Percentiles rank a stretch among this genome's conserved stretches.
These are phyloP conservation scores for Anguilla obscura DNA, from an alignment of 2,797 vertebrate species.

Conservation along the genomic window DNA sequence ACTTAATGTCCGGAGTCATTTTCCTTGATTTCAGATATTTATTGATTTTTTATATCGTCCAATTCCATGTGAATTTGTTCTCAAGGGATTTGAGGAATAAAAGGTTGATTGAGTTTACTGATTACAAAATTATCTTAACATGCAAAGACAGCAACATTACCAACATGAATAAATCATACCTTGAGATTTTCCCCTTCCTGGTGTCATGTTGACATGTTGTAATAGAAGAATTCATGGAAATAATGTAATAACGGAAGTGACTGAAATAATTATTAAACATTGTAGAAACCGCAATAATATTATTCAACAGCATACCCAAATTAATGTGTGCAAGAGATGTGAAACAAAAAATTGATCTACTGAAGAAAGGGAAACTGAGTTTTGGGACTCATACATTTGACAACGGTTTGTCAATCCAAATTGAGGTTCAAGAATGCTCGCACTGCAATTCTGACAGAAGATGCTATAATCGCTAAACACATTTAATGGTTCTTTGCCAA, in stretches of 20 bases:
- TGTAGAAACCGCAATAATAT: not conserved
- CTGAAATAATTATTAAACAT: constrained; percentile 13
- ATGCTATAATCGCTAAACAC: not conserved
- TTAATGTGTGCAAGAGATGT: not conserved
- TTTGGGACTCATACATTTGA: not conserved
- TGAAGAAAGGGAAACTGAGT: not conserved
- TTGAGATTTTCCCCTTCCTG: not conserved
- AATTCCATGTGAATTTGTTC: not conserved
- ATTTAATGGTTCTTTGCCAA: not conserved
- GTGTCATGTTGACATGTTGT: not conserved
- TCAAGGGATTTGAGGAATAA: not conserved
- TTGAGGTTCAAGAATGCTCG: not conserved
- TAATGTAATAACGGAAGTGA: not conserved
- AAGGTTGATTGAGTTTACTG: not conserved
- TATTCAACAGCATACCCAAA: not conserved
- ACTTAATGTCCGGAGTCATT: constrained; percentile 33
- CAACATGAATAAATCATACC: not conserved
- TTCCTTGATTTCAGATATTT: constrained; percentile 33
- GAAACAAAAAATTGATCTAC: not conserved
- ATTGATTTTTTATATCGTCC: constrained; percentile 4
- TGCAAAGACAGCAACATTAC: not conserved
- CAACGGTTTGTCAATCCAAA: not conserved
- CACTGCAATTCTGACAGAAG: not conserved
- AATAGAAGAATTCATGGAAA: not conserved
- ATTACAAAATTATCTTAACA: constrained; percentile 6